phyloP scores from a whole-genome alignment of 2,797 vertebrate species.

The Prunella strophiata region DNA sequence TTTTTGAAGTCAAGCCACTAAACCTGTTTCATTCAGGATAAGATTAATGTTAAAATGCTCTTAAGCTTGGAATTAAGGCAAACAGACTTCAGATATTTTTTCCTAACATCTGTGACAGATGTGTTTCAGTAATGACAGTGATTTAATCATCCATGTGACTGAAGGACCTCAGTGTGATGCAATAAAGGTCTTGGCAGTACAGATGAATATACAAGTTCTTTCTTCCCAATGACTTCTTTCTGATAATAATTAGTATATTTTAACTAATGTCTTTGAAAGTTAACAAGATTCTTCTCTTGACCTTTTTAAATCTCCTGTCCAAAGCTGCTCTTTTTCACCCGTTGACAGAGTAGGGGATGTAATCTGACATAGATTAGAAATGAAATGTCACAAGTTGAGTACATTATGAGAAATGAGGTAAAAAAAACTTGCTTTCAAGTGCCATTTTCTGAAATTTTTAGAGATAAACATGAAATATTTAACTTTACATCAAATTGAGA shows the following conservation, averaged over 20 bases:
- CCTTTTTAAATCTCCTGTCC: not conserved
- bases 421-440: not conserved
- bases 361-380: not conserved
- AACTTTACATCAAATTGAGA: not conserved
- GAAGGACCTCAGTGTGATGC: not conserved
- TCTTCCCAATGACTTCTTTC: not conserved
- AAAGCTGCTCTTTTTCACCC: not conserved
- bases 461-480: not conserved
- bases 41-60: not conserved
- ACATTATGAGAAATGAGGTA: not conserved
- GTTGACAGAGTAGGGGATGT: not conserved
- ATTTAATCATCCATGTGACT: not conserved
- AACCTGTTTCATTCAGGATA: not conserved
- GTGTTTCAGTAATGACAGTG: not conserved
- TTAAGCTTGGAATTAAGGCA: not conserved
- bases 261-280: not conserved
- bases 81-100: not conserved
- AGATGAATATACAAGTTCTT: not conserved
- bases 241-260: not conserved
- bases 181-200: not conserved
- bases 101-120: not conserved
- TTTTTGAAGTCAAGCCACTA: not conserved
- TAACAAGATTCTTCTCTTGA: not conserved
- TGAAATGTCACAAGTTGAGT: not conserved
- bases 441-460: not conserved